phyloP scores from a whole-genome alignment of 92 coral and sea anemone genomes.

The Heliopora coerulea region DNA sequence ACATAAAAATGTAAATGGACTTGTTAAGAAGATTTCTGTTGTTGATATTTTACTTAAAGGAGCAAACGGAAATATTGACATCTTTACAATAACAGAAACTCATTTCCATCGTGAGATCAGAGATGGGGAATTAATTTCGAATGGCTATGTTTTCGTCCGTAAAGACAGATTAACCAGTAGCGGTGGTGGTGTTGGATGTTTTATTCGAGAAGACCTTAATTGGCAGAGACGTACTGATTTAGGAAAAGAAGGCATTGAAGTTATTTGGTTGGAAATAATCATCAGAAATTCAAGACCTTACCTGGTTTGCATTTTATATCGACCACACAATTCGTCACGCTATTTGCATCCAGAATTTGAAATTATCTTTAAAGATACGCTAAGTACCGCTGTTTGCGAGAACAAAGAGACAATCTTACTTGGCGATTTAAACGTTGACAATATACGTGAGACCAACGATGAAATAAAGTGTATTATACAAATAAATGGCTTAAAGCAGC shows the following conservation, averaged over 20 bases:
- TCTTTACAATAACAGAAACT: background rate
- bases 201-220: slow-evolving; percentile 12
- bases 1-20: slow-evolving; percentile 20
- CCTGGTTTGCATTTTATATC: slow-evolving; percentile 11
- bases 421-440: background rate
- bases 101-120: slow-evolving; percentile 11
- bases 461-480: background rate
- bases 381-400: slow-evolving; percentile 18
- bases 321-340: background rate
- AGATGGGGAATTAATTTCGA: background rate
- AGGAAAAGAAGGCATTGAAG: background rate
- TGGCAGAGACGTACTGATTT: slow-evolving; percentile 23
- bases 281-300: slow-evolving; percentile 7
- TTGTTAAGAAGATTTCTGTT: background rate
- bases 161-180: slow-evolving; percentile 2
- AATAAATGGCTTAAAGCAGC: background rate
- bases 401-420: background rate
- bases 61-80: slow-evolving; percentile 1
- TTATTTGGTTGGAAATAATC: background rate
- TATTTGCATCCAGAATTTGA: slow-evolving; percentile 2
- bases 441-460: background rate
- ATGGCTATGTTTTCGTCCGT: slow-evolving; percentile 6
- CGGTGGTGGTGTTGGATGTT: slow-evolving; percentile 26
- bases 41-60: slow-evolving; percentile 4
- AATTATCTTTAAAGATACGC: slow-evolving; percentile 1